phyloP scores from a whole-genome alignment of 2,797 vertebrate genomes.

The Heterohyrax brucei region DNA sequence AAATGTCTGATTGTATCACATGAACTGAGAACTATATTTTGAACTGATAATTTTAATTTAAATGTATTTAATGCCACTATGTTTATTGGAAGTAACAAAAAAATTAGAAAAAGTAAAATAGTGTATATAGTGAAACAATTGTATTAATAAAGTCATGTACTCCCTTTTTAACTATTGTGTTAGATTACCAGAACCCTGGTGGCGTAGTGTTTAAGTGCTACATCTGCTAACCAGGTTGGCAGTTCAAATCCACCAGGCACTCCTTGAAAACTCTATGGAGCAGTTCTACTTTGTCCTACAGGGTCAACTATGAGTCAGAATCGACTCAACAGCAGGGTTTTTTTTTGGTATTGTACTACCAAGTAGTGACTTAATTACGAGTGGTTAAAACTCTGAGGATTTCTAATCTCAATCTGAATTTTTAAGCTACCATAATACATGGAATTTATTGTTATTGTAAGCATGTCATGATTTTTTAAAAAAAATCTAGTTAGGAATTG shows the following conservation, averaged over 20 bases:
- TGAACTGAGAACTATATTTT: neutral
- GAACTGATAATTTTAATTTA: neutral
- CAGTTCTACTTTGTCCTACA: no score
- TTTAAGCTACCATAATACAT: neutral
- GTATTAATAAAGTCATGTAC: constrained; percentile 30
- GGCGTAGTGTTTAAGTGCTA: no score
- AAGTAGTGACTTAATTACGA: neutral
- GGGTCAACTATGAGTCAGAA: no score
- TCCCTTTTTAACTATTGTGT: neutral
- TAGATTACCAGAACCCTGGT: no score
- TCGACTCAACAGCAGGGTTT: no score
- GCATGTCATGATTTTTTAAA: neutral
- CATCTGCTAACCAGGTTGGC: no score
- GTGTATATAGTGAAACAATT: neutral
- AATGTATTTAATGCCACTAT: neutral
- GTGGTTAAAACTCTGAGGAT: constrained; percentile 36
- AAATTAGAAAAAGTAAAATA: neutral
- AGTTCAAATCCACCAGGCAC: no score
- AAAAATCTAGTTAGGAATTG: neutral
- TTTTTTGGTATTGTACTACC: neutral
- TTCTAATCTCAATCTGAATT: constrained; percentile 21
- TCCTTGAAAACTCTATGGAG: no score
- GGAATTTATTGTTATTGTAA: constrained; percentile 4
- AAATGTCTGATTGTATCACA: neutral
- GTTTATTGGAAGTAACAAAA: constrained; percentile 17